Evolutionary conservation across 30 jellyfish, hydroid and myxozoan genomes (phyloP).

Genomic region (Turritopsis dohrnii): DNA sequence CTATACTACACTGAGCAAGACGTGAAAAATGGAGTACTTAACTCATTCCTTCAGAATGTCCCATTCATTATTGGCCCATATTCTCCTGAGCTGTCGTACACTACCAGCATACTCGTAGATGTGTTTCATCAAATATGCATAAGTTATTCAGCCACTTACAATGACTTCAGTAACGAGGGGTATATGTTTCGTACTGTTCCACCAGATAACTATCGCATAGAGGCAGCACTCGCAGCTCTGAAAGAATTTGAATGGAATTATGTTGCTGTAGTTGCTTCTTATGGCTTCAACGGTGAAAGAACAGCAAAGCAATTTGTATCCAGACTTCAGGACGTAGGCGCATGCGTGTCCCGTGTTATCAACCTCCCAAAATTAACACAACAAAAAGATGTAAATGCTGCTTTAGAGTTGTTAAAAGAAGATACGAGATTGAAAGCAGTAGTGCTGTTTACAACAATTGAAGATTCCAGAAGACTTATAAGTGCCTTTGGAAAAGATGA

Average conservation of each 20-base stretch:
- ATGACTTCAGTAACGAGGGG: slow-evolving; percentile 15
- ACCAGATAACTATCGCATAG: neutral
- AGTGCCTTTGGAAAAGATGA: slow-evolving; percentile 27
- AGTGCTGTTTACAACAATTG: slow-evolving; percentile 50
- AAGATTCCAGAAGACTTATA: slow-evolving; percentile 44
- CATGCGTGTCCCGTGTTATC: slow-evolving; percentile 37
- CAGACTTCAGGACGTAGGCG: slow-evolving; percentile 20
- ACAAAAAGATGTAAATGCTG: neutral
- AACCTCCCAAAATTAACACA: slow-evolving; percentile 6
- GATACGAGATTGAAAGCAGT: slow-evolving; percentile 19
- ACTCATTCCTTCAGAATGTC: neutral
- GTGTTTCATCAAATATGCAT: neutral
- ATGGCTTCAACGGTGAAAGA: slow-evolving; percentile 72
- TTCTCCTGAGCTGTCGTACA: slow-evolving; percentile 11
- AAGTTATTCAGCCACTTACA: slow-evolving; percentile 49
- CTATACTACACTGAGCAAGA: neutral
- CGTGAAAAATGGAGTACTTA: neutral
- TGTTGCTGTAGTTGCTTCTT: slow-evolving; percentile 76
- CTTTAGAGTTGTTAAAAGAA: neutral
- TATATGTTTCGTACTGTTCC: slow-evolving; percentile 11
- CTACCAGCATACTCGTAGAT: slow-evolving; percentile 3
- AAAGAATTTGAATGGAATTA: slow-evolving; percentile 59
- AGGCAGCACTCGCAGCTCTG: slow-evolving; percentile 56
- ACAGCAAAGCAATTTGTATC: slow-evolving; percentile 49
- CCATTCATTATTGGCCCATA: slow-evolving; percentile 22